Percentiles rank a stretch among this genome's conserved stretches.
These are phyloP conservation scores for Panthera tigris DNA, from an alignment of 2,113 vertebrate species.

Conservation along the genomic window DNA sequence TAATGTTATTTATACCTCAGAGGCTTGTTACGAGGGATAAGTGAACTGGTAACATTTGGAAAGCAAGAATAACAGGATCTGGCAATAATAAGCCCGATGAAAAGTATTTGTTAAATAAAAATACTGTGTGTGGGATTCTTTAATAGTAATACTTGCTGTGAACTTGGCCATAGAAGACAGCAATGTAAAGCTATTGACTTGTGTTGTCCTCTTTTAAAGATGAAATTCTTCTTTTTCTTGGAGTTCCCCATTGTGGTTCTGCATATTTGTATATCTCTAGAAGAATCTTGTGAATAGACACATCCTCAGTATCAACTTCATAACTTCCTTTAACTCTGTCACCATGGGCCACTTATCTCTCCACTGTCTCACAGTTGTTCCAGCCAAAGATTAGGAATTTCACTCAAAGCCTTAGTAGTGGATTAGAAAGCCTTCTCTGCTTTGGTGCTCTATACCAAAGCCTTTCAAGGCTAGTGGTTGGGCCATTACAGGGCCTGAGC, in stretches of 20 bases:
- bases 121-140: neutral
- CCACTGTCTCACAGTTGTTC: slow-evolving; percentile 60
- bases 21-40: neutral
- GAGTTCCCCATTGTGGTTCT: neutral
- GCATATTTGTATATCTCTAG: neutral
- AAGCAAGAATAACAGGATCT: neutral
- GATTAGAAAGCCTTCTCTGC: slow-evolving; percentile 50
- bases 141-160: neutral
- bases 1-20: neutral
- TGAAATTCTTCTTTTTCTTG: neutral
- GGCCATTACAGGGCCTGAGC: slow-evolving; percentile 26
- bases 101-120: slow-evolving; percentile 4
- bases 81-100: neutral
- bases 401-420: slow-evolving; percentile 24
- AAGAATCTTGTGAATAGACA: slow-evolving; percentile 31
- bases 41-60: neutral
- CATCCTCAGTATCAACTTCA: neutral
- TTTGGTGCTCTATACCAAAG: neutral
- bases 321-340: neutral
- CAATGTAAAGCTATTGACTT: neutral
- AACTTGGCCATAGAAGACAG: neutral
- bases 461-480: slow-evolving; percentile 4
- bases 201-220: neutral
- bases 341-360: neutral
- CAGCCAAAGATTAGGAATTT: slow-evolving; percentile 37